Evolutionary conservation across 2,888 invertebrate genomes (phyloP).

Genomic region (Odontomyia ornata): DNA sequence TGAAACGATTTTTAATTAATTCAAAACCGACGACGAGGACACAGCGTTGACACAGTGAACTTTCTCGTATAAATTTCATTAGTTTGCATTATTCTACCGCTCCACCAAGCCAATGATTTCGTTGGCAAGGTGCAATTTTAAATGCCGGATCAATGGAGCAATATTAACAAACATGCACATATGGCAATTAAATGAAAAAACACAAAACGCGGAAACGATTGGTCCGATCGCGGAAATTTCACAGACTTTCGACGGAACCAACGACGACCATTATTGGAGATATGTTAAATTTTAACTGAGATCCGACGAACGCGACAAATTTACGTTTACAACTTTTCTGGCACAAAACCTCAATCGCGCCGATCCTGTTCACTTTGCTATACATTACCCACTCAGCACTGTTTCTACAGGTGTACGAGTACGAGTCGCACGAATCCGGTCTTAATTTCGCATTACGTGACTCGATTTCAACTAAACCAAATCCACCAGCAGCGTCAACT

Average conservation of each 20-base stretch:
- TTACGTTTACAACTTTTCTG: constrained; percentile 10
- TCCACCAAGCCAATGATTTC: too few species aligned
- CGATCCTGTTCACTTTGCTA: background rate
- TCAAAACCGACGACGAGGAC: too few species aligned
- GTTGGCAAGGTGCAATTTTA: too few species aligned
- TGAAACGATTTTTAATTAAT: background rate
- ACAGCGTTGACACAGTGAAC: too few species aligned
- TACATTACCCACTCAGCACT: background rate
- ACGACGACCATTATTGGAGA: constrained; percentile 26
- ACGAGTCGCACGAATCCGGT: too few species aligned
- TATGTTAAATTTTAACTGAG: constrained; percentile 1
- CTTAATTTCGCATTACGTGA: constrained; percentile 24
- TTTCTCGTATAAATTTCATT: too few species aligned
- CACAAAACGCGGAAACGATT: background rate
- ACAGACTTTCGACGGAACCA: too few species aligned
- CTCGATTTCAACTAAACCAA: constrained; percentile 1
- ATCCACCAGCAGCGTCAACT: background rate
- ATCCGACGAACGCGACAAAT: constrained; percentile 23
- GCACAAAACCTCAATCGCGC: background rate
- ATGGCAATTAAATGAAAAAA: background rate
- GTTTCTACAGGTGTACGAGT: constrained; percentile 17
- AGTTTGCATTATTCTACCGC: too few species aligned
- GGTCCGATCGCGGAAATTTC: too few species aligned
- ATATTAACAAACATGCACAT: too few species aligned
- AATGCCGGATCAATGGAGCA: too few species aligned